phyloP scores from a whole-genome alignment of 2,797 vertebrate genomes.

The Eidolon dupreanum region DNA sequence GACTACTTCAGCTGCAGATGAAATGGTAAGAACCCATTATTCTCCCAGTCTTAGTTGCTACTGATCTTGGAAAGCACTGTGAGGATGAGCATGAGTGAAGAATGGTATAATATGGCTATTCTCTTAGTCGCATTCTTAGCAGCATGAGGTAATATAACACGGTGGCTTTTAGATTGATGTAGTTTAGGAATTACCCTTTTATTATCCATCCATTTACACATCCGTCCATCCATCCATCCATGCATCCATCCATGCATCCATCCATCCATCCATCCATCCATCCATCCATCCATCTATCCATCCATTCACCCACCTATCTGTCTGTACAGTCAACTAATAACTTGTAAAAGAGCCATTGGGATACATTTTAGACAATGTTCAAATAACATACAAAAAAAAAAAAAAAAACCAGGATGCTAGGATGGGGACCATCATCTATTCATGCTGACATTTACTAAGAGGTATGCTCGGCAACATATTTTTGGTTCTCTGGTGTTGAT shows the following conservation, averaged over 20 bases:
- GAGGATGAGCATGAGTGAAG: conserved; percentile 12
- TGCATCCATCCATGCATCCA: background rate
- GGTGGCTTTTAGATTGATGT: conserved; percentile 66
- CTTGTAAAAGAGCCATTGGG: background rate
- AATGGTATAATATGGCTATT: background rate
- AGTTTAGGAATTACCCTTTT: background rate
- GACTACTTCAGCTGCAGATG: conserved; percentile 39
- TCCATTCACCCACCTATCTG: background rate
- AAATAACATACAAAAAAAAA: background rate
- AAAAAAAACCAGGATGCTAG: too few relatives aligned
- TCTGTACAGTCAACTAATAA: background rate
- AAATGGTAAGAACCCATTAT: conserved; percentile 54
- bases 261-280: background rate
- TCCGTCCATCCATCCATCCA: background rate
- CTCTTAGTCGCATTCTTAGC: conserved; percentile 51
- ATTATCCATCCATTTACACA: background rate
- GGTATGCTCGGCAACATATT: background rate
- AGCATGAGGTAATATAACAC: conserved; percentile 63
- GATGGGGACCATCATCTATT: background rate
- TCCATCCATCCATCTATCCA: background rate
- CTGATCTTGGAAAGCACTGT: background rate
- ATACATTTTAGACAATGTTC: background rate
- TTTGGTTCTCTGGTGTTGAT: background rate
- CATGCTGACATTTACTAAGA: background rate
- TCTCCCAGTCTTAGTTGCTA: conserved; percentile 11